Base-by-base conservation (phyloP, 2,113 vertebrate species). In the Nothobranchius kuhntae region DNA sequence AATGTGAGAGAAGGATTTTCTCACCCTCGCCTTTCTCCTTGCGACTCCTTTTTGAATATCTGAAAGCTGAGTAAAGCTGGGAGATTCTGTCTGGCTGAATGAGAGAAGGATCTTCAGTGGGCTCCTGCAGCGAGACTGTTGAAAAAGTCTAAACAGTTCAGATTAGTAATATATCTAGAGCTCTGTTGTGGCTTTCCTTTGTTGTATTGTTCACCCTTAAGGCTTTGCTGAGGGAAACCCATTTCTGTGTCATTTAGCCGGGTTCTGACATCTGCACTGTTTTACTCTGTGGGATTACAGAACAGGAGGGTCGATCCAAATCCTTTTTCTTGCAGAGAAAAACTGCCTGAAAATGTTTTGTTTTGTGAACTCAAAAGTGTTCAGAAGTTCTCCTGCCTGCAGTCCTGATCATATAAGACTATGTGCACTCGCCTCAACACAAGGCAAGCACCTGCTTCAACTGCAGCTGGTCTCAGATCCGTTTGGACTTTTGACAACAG, bases 21-120 rank as follows among this genome's bases (percentile, higher is more conserved):
- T 88, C 75, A 77, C 53, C 68, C 75, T 80, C 71, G 53, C 80
- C 59, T 73, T 61, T 78, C 80, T 84, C 71, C 68, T 71, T 66
- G 69, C 73, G 61, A 85, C 70, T 87, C 58, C 73, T 85, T 78
- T 81, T 75, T 78, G 85, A 83, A 89, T 89, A 89, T 87, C 78
- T 89, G 81, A 90, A 82, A 80, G 75, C 74, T 47, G 78, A 83
- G 72, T 60, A 81, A 89, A 86, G 71, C 68, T 35, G 50, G 47
- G 58, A 76, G 68, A 75, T 86, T 89, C 67, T 81, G 70, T 74
- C 61, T 56, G 53, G 40, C 26, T 77, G 71, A 81, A 82, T 80
- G 69, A 83, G 45, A 77, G 62, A 38, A 53, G 64, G 68, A 56
- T 80, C 53, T 71, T 81, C 73, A 47, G 36, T 52, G 71, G 46